Conservation (phyloP, 2,113 vertebrate species). For the Tetrax tetrax region DNA sequence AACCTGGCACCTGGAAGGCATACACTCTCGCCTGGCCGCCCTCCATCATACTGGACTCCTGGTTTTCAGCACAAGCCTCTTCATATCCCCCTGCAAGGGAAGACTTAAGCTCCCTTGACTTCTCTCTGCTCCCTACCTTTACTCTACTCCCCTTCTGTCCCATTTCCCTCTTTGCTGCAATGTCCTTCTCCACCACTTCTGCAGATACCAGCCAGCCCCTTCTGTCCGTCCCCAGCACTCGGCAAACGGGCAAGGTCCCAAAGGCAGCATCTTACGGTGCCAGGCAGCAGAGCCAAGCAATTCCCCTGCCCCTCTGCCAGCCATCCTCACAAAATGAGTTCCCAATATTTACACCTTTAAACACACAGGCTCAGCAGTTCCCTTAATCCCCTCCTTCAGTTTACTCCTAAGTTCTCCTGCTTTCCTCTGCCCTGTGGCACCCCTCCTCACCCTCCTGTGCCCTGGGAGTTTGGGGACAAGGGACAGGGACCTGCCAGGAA, state of each 20-base stretch:
- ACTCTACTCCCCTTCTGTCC: neutral
- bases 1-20: accelerated
- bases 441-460: neutral
- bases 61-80: neutral
- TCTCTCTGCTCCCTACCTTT: neutral
- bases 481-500: neutral
- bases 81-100: neutral
- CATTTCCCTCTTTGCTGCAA: neutral
- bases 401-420: neutral
- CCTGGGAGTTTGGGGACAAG: accelerated
- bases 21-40: neutral
- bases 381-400: neutral
- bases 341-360: neutral
- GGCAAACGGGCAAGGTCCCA: neutral
- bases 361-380: accelerated
- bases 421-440: neutral
- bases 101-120: neutral
- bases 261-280: accelerated
- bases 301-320: neutral
- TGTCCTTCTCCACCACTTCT: neutral
- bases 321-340: neutral
- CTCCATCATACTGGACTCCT: neutral
- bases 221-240: neutral
- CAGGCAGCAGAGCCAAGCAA: neutral
- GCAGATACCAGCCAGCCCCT: neutral